These are phyloP conservation scores for Equus quagga DNA, from an alignment of 2,113 vertebrate genomes.

Conservation along the genomic window DNA sequence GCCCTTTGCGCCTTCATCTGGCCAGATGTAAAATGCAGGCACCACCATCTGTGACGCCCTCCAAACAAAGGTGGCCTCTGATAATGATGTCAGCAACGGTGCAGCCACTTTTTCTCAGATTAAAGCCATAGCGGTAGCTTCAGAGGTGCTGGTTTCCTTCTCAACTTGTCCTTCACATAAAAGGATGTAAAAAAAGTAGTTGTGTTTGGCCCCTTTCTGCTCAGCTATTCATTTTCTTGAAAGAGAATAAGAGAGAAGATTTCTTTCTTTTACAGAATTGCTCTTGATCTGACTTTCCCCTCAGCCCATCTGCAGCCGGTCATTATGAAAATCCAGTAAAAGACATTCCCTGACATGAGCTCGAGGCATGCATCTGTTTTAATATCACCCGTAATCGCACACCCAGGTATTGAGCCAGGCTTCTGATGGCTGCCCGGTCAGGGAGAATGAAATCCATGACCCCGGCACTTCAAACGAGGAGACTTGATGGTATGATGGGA, in stretches of 20 bases:
- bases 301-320: conserved; percentile 15
- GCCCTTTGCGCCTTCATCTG: not conserved
- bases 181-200: not conserved
- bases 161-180: conserved; percentile 49
- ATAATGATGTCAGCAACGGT: not conserved
- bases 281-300: conserved; percentile 59
- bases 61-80: not conserved
- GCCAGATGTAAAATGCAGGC: conserved; percentile 4
- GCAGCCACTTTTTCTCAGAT: not conserved
- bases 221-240: conserved; percentile 68
- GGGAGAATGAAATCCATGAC: conserved; percentile 6
- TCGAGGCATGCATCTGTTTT: not conserved
- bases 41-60: not conserved
- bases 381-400: not conserved
- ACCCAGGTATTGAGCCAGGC: not conserved
- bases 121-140: not conserved
- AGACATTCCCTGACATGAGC: conserved; percentile 33
- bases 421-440: not conserved
- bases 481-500: not conserved
- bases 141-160: conserved; percentile 24
- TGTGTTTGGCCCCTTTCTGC: conserved; percentile 10
- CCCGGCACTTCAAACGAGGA: not conserved
- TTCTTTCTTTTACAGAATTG: conserved; percentile 57
- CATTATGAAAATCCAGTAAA: conserved; percentile 53
- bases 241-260: conserved; percentile 38